Evolutionary conservation across 2,113 vertebrate genomes (phyloP).

Genomic region (Polyodon spathula): DNA sequence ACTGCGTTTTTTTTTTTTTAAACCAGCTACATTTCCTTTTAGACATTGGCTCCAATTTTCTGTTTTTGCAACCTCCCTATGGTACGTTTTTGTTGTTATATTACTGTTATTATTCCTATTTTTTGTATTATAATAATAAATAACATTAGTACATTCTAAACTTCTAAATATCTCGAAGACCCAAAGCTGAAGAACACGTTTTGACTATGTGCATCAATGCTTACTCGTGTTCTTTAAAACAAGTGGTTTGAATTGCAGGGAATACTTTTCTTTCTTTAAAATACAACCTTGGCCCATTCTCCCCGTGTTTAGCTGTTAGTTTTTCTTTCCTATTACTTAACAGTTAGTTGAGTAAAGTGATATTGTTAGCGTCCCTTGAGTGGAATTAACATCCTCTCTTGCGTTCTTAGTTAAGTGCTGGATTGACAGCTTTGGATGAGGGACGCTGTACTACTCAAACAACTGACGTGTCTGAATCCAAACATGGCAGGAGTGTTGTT

Average conservation of each 20-base stretch:
- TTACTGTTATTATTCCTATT: too few relatives aligned
- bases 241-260: not conserved
- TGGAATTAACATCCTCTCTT: not conserved
- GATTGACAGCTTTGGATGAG: not conserved
- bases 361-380: not conserved
- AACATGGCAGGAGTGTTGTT: not conserved
- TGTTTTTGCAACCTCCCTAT: too few relatives aligned
- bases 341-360: not conserved
- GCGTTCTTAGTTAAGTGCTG: constrained; percentile 2
- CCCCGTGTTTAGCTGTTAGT: not conserved
- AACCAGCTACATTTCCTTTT: too few relatives aligned
- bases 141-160: too few relatives aligned
- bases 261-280: not conserved
- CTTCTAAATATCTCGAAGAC: too few relatives aligned
- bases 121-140: too few relatives aligned
- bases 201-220: not conserved
- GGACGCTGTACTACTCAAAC: not conserved
- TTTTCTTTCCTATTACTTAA: not conserved
- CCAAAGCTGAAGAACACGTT: too few relatives aligned
- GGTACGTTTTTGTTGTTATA: too few relatives aligned
- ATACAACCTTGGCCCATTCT: too few relatives aligned
- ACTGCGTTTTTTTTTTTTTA: too few relatives aligned
- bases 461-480: not conserved
- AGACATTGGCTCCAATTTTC: too few relatives aligned
- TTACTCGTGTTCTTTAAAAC: constrained; percentile 4